These are phyloP conservation scores for Melitaea athalia DNA, from an alignment of 2,888 invertebrate genomes.

Conservation along the genomic window DNA sequence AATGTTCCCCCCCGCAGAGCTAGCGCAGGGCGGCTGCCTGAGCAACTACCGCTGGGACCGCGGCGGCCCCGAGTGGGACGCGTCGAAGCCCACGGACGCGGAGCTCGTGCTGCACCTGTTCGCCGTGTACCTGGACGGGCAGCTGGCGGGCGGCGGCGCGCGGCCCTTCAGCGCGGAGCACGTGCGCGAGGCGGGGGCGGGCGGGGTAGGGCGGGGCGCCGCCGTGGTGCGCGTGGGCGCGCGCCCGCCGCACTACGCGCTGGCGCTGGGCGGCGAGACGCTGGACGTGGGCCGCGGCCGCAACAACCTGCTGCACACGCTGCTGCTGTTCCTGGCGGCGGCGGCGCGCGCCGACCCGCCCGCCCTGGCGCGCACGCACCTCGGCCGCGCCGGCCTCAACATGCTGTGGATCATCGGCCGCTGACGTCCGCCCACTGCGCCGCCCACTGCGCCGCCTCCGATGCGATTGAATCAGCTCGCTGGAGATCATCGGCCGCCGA, in stretches of 20 bases:
- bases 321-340: slow-evolving; percentile 91
- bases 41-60: slow-evolving; percentile 94
- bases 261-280: slow-evolving; percentile 66
- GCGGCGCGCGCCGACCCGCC: slow-evolving; percentile 84
- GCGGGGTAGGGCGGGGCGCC: slow-evolving; percentile 73
- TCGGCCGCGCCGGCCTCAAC: slow-evolving; percentile 84
- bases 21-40: slow-evolving; percentile 92
- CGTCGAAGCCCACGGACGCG: slow-evolving; percentile 92
- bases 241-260: slow-evolving; percentile 87
- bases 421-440: slow-evolving; percentile 44
- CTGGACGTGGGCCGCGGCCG: slow-evolving; percentile 79
- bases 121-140: slow-evolving; percentile 92
- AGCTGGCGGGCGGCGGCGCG: slow-evolving; percentile 81
- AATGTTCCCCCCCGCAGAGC: slow-evolving; percentile 67
- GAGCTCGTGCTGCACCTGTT: slow-evolving; percentile 93
- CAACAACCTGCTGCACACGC: slow-evolving; percentile 93
- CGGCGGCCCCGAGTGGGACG: slow-evolving; percentile 92
- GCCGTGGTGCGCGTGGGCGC: slow-evolving; percentile 45
- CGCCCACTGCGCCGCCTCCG: not conserved
- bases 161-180: slow-evolving; percentile 59
- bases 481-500: not conserved
- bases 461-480: not conserved
- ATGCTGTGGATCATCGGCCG: slow-evolving; percentile 90
- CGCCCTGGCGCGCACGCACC: slow-evolving; percentile 60
- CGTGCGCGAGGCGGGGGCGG: slow-evolving; percentile 54